Evolutionary conservation across 2,113 vertebrate genomes (phyloP), one percentile per base, ranked within the genome.

Genomic region (Eurystomus gularis): DNA sequence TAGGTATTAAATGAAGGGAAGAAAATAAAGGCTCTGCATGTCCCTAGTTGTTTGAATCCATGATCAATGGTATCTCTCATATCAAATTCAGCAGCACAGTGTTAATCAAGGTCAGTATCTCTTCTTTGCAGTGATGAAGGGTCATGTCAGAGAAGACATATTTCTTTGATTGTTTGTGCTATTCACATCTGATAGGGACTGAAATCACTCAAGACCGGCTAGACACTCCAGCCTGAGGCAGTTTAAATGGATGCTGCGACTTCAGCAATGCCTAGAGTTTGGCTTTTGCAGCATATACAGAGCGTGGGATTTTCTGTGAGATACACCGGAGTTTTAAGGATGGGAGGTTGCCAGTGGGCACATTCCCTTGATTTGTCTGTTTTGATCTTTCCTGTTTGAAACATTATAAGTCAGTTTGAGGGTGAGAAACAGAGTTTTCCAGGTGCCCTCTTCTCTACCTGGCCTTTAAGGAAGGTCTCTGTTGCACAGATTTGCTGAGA

Each of bases 31-130:
- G 11, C 25, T 75, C 69, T 84, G 6, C 26, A 3, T 61, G 29
- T 90, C 77, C 58, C 79, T 26, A 8, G 42, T 51, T 93, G 64
- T 88, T 94, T 68, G 48, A 88, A 78, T 87, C 76, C 21, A 23
- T 80, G 82, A 96, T 96, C 95, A 89, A 35, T 94, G 69, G 39
- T 33, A 72, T 87, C 64, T 71, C 69, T 69, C 33, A 62, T 57
- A 92, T 61, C 37, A 92, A 84, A 96, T 97, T 96, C 88, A 94
- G 87, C 94, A 93, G 75, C 61, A 40, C 80, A 92, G 48, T 88
- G 65, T 94, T 97, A 93, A 96, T 88, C 91, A 96, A 97, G 94
- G 94, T 86, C 96, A 97, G 66, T 10, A 33, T 55, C 60, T 80
- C 42, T 76, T 48, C 42, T 82, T 58, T 79, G 17, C 65, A 35